Evolutionary conservation across 2,888 invertebrate species (phyloP), one percentile per base, ranked within the genome.

Genomic region (Conops quadrifasciatus): DNA sequence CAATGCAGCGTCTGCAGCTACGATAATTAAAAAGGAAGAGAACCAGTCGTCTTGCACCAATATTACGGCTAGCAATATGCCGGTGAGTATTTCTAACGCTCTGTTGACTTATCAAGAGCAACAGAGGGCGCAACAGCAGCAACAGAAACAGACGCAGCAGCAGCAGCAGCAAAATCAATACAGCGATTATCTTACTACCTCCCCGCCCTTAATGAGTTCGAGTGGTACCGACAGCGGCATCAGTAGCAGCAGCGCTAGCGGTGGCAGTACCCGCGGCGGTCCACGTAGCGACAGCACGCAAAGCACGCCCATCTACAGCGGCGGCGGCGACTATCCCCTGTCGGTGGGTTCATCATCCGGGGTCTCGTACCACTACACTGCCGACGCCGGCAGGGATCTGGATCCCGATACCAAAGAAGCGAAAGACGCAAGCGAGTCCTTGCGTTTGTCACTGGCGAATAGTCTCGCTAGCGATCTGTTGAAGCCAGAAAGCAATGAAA

Each of bases 181-280:
- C 24, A 64, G n/a, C 19, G 74, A 69, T 58, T 71, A 67, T 24
- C 64, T 70, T 2, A 81, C 81, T 64, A 82, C 81, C 7, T 82
- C 81, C 19, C 82, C 82, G 26, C 81, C 81, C 2, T 49, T 81
- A 67, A 82, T 79, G 49, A 81, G 82, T 56, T 80, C 81, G 77
- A 80, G 80, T 3, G 81, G 81, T 70, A 81, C 81, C 19, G 81
- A 81, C 70, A 82, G 82, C 67, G 82, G 82, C 72, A 81, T 81
- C 73, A 81, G 81, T 75, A 80, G 79, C 75, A 79, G 81, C 3
- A 66, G 70, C 15, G 64, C 24, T 19, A 64, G 81, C 74, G 80
- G 81, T 2, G 49, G 67, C 16, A 70, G 49, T 15, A 53, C 26
- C 2, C 60, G 69, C 26, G 63, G 69, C n/a, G 67, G 59, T 1